Base-by-base conservation (phyloP, 2,888 invertebrate genomes). In the Drosophila stalkeri region DNA sequence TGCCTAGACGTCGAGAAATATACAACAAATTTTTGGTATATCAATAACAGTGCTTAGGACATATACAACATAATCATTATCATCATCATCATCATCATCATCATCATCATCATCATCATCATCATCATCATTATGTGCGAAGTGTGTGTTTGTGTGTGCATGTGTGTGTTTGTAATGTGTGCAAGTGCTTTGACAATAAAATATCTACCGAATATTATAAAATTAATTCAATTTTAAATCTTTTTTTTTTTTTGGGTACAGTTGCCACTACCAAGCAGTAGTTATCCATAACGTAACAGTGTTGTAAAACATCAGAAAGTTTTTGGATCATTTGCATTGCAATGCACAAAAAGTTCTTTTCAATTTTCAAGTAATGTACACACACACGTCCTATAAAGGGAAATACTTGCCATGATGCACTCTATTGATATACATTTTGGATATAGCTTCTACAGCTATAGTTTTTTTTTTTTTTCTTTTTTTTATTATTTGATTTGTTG, bases 271-370 rank as follows among this genome's bases (percentile, higher is more conserved):
- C 56, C 43, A 75, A 57, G 69, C 62, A 64, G 62, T 47, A 52
- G 49, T 52, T 44, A 62, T 43, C 67, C 59, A 67, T 41, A 41
- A 54, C 62, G 55, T 35, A 51, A 43, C 41, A 81, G 73, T 82
- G 64, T 69, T 79, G 75, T 62, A 59, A 82, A 62, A 64, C 63
- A 52, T 52, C 67, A 67, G 37, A 64, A 65, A 39, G 54, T 52
- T 65, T 46, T 56, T 54, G 39, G 37, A 52, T 47, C 31, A 66
- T 81, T 89, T 88, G 91, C 90, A 92, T 82, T 90, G 27, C 64
- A 85, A 90, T 91, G 92, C 93, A 92, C 92, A 92, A 92, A 92
- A 90, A 88, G 92, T 91, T 92, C 86, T 92, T 92, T 92, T 93
- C 92, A 92, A 92, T 92, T 91, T 90, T 90, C 51, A 68, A 78